Percentiles rank a stretch among this genome's conserved stretches.
Evolutionary conservation across 2,888 invertebrate species (phyloP).

Genomic region (Nymphalis urticae): DNA sequence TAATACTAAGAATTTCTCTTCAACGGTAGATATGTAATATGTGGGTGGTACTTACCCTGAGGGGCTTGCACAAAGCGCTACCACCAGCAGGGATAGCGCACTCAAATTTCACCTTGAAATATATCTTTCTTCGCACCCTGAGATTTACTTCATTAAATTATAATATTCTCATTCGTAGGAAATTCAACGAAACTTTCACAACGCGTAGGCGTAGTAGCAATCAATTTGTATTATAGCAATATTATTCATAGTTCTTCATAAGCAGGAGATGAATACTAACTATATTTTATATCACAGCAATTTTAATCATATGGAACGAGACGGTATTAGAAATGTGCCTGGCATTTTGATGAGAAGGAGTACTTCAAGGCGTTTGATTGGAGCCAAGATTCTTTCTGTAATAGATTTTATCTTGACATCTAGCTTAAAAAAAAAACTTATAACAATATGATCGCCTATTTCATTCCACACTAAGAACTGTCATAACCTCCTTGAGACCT

Average conservation of each 20-base stretch:
- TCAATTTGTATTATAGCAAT: slow-evolving; percentile 5
- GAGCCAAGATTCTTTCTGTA: background rate
- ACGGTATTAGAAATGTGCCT: background rate
- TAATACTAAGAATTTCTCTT: too few species aligned
- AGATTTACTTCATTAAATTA: too few species aligned
- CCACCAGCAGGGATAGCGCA: too few species aligned
- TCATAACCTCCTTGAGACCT: too few species aligned
- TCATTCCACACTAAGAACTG: too few species aligned
- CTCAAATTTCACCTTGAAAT: too few species aligned
- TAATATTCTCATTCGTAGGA: too few species aligned
- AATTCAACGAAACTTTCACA: background rate
- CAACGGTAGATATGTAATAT: too few species aligned
- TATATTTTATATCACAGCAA: slow-evolving; percentile 3
- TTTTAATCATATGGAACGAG: slow-evolving; percentile 6
- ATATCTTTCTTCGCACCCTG: too few species aligned
- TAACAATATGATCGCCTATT: background rate
- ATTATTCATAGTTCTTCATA: slow-evolving; percentile 18
- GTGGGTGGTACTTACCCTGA: too few species aligned
- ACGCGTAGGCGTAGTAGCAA: background rate
- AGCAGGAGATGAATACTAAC: slow-evolving; percentile 6
- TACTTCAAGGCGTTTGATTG: background rate
- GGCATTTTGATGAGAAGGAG: slow-evolving; percentile 3
- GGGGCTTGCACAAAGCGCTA: too few species aligned
- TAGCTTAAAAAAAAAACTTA: background rate
- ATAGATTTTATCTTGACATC: background rate